A percentile compares a stretch with the other conserved stretches of the same genome.
phyloP scores from a whole-genome alignment of 2,113 vertebrate genomes.

The Crocuta crocuta region DNA sequence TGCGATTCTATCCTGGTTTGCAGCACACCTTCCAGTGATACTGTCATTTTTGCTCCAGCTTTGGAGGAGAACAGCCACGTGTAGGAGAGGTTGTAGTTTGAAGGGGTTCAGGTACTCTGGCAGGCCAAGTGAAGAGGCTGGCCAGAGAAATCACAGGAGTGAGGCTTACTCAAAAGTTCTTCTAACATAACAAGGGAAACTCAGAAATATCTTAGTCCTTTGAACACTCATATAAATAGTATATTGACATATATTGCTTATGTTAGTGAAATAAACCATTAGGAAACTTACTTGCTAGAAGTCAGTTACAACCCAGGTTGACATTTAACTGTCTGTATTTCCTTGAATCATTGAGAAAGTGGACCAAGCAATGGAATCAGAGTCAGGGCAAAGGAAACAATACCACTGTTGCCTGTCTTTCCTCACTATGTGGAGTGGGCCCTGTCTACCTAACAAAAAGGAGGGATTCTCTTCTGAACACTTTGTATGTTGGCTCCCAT shows the following conservation, averaged over 20 bases:
- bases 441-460: background rate
- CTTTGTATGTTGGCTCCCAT: background rate
- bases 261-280: background rate
- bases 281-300: background rate
- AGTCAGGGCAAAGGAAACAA: background rate
- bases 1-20: background rate
- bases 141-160: background rate
- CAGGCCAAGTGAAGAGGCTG: background rate
- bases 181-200: background rate
- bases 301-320: background rate
- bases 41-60: background rate
- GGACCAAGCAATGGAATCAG: background rate
- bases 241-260: background rate
- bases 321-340: background rate
- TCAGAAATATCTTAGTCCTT: background rate
- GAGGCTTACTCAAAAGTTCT: background rate
- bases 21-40: background rate
- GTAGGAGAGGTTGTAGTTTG: background rate
- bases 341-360: background rate
- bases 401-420: accelerated
- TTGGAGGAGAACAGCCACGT: background rate
- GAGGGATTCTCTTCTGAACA: background rate
- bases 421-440: background rate
- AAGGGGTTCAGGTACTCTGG: background rate
- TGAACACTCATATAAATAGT: background rate